A percentile compares a stretch with the other conserved stretches of the same genome.
Conservation (phyloP, 2,113 vertebrate species). For the Ptilonorhynchus violaceus region DNA sequence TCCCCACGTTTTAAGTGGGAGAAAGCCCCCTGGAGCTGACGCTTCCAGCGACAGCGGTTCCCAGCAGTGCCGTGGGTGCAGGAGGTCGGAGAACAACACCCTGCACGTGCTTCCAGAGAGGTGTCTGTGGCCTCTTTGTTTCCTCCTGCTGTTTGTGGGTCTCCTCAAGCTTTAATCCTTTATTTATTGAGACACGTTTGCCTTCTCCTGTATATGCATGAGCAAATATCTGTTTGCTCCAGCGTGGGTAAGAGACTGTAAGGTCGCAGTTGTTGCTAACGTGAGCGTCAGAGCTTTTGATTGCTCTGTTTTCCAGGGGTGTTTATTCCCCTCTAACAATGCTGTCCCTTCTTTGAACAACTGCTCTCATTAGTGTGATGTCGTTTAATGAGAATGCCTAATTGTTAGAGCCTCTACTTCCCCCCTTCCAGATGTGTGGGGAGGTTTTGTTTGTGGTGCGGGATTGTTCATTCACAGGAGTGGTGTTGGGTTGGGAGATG, state of each 20-base stretch:
- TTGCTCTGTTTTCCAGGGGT: background rate
- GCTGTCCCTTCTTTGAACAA: background rate
- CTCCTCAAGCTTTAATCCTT: background rate
- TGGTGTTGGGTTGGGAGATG: background rate
- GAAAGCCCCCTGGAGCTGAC: background rate
- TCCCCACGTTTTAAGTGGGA: accelerated
- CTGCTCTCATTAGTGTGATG: background rate
- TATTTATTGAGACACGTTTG: background rate
- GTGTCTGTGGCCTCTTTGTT: background rate
- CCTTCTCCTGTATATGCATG: background rate
- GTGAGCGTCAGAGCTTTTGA: background rate
- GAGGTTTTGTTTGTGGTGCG: background rate
- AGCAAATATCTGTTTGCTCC: slow-evolving; percentile 15
- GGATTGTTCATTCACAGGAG: background rate
- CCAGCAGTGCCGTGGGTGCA: background rate
- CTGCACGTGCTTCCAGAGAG: background rate
- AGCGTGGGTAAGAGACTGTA: background rate
- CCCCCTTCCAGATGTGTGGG: background rate
- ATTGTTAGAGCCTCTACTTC: slow-evolving; percentile 1
- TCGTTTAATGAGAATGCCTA: background rate
- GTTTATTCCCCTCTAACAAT: slow-evolving; percentile 7
- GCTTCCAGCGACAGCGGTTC: background rate
- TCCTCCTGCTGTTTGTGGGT: background rate
- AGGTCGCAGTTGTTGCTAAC: background rate
- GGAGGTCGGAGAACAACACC: background rate